phyloP scores from a whole-genome alignment of 2,797 vertebrate genomes.

The Mus spretus region DNA sequence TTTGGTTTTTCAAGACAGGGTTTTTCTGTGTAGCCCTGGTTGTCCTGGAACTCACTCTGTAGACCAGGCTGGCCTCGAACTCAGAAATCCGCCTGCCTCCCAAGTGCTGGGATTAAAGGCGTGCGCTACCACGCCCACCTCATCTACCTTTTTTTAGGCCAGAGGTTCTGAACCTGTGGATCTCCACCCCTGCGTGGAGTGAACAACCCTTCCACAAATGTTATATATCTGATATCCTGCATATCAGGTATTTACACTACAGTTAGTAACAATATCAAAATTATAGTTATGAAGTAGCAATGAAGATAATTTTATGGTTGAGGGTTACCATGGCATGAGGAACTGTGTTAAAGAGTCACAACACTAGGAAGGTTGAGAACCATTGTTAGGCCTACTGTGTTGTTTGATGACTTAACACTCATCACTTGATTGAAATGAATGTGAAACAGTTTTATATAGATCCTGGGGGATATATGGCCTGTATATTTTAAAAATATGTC shows the following conservation, averaged over 20 bases:
- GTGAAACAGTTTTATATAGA: background rate
- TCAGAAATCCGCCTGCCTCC: too few relatives aligned
- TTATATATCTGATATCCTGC: background rate
- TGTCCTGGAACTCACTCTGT: too few relatives aligned
- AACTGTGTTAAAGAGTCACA: background rate
- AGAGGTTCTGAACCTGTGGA: background rate
- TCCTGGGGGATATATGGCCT: background rate
- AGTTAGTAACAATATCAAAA: background rate
- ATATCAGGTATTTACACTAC: background rate
- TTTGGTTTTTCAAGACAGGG: too few relatives aligned
- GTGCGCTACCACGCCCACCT: too few relatives aligned
- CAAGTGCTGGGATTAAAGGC: too few relatives aligned
- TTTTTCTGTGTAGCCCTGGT: too few relatives aligned
- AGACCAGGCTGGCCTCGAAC: too few relatives aligned
- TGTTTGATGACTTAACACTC: slow-evolving; percentile 1
- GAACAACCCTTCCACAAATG: background rate
- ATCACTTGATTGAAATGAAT: background rate
- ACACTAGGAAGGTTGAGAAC: background rate
- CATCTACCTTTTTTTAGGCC: background rate
- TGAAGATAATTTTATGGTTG: background rate
- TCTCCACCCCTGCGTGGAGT: background rate
- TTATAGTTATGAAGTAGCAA: background rate
- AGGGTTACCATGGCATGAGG: too few relatives aligned
- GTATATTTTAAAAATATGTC: background rate
- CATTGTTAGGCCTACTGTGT: background rate